These are phyloP conservation scores for Rugalucina vietnamica DNA, from an alignment of 2,888 invertebrate genomes.

Conservation along the genomic window DNA sequence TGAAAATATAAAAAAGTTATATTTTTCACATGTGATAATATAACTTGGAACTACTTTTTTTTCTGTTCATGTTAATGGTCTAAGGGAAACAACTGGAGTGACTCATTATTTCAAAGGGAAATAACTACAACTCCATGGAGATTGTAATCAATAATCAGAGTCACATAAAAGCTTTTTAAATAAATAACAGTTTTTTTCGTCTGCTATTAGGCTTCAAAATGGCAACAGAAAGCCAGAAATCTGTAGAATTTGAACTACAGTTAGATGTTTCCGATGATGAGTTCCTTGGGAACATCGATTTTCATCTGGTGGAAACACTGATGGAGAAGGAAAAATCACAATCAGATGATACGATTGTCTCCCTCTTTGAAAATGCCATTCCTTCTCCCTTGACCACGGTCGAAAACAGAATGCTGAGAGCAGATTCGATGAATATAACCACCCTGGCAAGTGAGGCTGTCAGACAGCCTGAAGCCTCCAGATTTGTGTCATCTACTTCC, in stretches of 20 bases:
- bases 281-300: background rate
- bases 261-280: background rate
- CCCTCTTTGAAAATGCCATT: background rate
- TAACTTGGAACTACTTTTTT: too few species aligned
- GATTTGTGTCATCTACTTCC: background rate
- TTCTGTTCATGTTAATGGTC: too few species aligned
- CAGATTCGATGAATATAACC: background rate
- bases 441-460: background rate
- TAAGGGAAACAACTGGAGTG: too few species aligned
- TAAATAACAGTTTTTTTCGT: too few species aligned
- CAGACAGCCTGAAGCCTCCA: background rate
- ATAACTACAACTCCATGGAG: too few species aligned
- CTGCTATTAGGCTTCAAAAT: background rate
- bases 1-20: too few species aligned
- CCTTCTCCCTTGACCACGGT: background rate
- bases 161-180: too few species aligned
- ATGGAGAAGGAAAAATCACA: background rate
- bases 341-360: background rate
- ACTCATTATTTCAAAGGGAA: too few species aligned
- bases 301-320: background rate
- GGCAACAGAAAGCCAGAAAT: background rate
- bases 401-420: background rate
- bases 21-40: too few species aligned
- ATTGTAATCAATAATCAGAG: too few species aligned
- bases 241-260: background rate